Evolutionary conservation across 2,888 invertebrate genomes (phyloP).

Genomic region (Nomada lathburiana): DNA sequence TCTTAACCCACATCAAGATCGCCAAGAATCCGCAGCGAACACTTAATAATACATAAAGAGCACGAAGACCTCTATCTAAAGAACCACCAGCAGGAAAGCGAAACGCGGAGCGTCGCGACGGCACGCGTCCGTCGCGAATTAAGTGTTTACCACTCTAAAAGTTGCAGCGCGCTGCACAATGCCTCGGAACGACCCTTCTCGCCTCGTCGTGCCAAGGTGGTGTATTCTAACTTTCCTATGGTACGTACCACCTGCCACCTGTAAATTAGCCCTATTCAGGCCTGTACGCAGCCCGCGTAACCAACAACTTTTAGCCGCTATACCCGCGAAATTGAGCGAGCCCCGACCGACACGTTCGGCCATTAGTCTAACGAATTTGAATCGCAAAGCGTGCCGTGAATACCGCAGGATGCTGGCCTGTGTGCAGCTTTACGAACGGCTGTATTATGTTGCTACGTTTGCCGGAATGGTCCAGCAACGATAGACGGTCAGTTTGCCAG

Average conservation of each 20-base stretch:
- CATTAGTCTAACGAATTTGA: conserved; percentile 66
- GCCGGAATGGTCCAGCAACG: conserved; percentile 35
- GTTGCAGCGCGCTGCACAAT: conserved; percentile 9
- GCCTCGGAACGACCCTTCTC: conserved; percentile 23
- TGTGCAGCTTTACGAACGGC: conserved; percentile 1
- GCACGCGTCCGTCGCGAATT: conserved; percentile 19
- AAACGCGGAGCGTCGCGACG: not conserved
- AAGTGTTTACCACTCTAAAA: conserved; percentile 36
- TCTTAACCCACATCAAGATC: not conserved
- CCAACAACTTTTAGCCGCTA: conserved; percentile 53
- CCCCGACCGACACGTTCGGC: conserved; percentile 51
- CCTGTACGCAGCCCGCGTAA: conserved; percentile 16
- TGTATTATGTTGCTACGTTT: conserved; percentile 34
- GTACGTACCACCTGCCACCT: not conserved
- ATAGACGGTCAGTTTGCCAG: conserved; percentile 29
- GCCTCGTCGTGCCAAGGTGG: conserved; percentile 24
- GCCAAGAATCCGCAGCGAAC: not conserved
- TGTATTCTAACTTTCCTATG: conserved; percentile 22
- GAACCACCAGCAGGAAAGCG: too few relatives aligned
- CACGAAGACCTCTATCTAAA: not conserved
- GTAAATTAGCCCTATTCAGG: conserved; percentile 54
- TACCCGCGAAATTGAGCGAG: conserved; percentile 50
- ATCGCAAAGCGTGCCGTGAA: conserved; percentile 64
- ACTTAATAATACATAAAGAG: not conserved
- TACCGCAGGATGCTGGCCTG: conserved; percentile 46